Conservation (phyloP, 2,888 invertebrate species). For the Myopa tessellatipennis region DNA sequence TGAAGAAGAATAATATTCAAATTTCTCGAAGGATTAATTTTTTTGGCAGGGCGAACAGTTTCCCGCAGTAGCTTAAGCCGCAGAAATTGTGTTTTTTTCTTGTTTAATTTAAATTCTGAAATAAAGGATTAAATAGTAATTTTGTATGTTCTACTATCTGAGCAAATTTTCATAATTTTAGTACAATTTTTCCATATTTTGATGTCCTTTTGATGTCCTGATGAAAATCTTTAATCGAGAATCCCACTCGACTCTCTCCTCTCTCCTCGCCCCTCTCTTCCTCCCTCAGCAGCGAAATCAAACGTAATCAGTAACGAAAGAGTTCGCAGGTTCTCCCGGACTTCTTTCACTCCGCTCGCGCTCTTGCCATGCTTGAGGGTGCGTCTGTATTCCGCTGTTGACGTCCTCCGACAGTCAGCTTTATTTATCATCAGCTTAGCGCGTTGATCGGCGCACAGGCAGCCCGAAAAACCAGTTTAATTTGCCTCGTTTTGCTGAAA, state of each 20-base stretch:
- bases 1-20: background rate
- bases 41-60: background rate
- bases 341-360: background rate
- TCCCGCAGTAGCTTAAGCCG: no score
- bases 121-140: no score
- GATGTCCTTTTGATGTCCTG: background rate
- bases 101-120: no score
- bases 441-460: background rate
- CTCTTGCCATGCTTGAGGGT: constrained; percentile 18
- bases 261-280: no score
- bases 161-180: background rate
- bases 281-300: background rate
- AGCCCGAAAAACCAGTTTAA: no score
- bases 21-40: constrained; percentile 12
- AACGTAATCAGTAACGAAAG: constrained; percentile 14
- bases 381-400: background rate
- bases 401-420: background rate
- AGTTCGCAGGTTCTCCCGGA: constrained; percentile 9
- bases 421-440: constrained; percentile 27
- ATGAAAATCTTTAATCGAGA: no score
- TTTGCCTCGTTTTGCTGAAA: background rate
- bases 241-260: no score
- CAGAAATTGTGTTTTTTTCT: no score
- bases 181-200: background rate
- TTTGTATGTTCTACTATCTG: no score